These are phyloP conservation scores for Pholis gunnellus DNA, from an alignment of 2,113 vertebrate species.

Conservation along the genomic window DNA sequence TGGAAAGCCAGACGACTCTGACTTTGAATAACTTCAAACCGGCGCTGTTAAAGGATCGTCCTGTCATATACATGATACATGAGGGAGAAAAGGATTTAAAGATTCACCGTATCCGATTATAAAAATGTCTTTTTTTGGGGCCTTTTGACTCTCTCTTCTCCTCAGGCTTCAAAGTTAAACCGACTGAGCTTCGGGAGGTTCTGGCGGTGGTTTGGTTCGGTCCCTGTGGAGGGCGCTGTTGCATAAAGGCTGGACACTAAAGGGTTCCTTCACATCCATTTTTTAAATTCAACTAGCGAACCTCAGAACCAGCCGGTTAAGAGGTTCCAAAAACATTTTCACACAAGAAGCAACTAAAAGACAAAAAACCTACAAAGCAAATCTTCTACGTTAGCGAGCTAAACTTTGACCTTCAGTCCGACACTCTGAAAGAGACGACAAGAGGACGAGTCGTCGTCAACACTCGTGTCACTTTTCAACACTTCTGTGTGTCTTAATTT, in stretches of 20 bases:
- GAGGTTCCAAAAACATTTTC: background rate
- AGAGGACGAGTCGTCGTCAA: conserved; percentile 44
- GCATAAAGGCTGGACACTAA: conserved; percentile 74
- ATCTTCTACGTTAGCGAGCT: background rate
- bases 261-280: background rate
- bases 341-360: background rate
- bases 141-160: conserved; percentile 27
- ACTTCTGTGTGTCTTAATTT: conserved; percentile 68
- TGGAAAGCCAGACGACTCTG: background rate
- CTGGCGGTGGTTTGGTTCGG: conserved; percentile 48
- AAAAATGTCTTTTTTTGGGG: conserved; percentile 28
- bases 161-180: background rate
- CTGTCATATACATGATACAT: background rate
- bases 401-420: background rate
- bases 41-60: background rate
- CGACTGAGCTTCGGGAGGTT: conserved; percentile 3
- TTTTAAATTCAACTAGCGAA: background rate
- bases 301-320: background rate
- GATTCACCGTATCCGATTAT: background rate
- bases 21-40: background rate
- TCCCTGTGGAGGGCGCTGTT: conserved; percentile 75
- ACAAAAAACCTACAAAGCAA: background rate
- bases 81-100: background rate
- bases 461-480: conserved; percentile 82
- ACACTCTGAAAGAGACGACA: conserved; percentile 28